Conservation (phyloP, 2,888 invertebrate genomes). For the Drosophila niveifrons region DNA sequence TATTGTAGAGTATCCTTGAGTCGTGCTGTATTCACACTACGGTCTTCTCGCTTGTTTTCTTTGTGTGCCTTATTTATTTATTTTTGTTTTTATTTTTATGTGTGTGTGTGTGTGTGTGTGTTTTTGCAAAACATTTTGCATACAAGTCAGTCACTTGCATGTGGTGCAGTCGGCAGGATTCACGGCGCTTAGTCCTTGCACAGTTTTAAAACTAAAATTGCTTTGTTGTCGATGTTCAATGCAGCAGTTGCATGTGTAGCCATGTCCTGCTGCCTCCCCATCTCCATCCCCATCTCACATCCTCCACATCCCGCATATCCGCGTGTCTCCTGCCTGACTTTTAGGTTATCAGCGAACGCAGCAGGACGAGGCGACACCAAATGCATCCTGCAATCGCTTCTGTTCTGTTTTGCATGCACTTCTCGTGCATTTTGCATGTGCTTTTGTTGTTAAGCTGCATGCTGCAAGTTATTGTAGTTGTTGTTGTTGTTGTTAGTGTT, state of each 20-base stretch:
- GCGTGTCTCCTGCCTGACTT: slow-evolving; percentile 57
- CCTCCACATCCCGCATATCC: slow-evolving; percentile 2
- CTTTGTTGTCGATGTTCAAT: slow-evolving; percentile 82
- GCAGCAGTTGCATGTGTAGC: slow-evolving; percentile 65
- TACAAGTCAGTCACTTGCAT: slow-evolving; percentile 76
- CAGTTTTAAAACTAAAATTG: slow-evolving; percentile 78
- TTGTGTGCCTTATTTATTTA: slow-evolving; percentile 6
- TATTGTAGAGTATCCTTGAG: neutral
- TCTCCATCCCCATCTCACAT: no score
- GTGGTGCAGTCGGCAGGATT: slow-evolving; percentile 52
- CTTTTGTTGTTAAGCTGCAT: slow-evolving; percentile 36
- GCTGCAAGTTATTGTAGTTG: slow-evolving; percentile 19
- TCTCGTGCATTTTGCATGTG: slow-evolving; percentile 73
- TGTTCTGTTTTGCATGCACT: slow-evolving; percentile 70
- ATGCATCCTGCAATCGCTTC: slow-evolving; percentile 54
- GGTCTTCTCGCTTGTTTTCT: neutral
- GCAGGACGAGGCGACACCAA: slow-evolving; percentile 40
- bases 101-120: neutral
- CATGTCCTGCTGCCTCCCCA: slow-evolving; percentile 25
- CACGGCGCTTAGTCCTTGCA: slow-evolving; percentile 68
- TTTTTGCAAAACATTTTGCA: slow-evolving; percentile 74
- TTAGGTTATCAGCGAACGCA: slow-evolving; percentile 70
- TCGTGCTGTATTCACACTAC: neutral
- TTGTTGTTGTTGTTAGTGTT: slow-evolving; percentile 20
- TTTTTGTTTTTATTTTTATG: slow-evolving; percentile 8